Conservation (phyloP, 2,797 vertebrate species). For the Potorous gilbertii region DNA sequence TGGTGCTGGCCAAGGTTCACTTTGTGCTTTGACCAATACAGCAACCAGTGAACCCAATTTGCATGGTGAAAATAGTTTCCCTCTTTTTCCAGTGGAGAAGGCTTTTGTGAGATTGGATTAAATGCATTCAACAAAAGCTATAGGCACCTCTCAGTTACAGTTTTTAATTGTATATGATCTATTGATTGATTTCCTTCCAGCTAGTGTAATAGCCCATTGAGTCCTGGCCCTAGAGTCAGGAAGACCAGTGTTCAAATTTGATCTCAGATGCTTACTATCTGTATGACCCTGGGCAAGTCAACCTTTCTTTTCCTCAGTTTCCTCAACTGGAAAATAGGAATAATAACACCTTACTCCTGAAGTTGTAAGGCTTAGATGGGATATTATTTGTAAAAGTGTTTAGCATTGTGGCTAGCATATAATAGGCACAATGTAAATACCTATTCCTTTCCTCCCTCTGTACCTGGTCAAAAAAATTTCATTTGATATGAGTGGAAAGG, state of each 20-base stretch:
- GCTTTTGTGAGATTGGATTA: conserved; percentile 73
- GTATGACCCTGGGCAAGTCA: not conserved
- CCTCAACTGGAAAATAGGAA: not conserved
- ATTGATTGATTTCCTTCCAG: conserved; percentile 57
- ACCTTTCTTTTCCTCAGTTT: not conserved
- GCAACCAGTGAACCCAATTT: conserved; percentile 71
- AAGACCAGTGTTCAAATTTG: not conserved
- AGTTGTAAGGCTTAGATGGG: not conserved
- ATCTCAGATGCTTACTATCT: not conserved
- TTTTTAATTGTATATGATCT: conserved; percentile 53
- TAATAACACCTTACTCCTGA: not conserved
- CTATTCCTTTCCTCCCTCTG: not conserved
- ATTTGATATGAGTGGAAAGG: not conserved
- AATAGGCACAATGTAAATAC: not conserved
- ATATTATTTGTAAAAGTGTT: not conserved
- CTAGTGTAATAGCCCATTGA: not conserved
- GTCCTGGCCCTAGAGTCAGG: not conserved
- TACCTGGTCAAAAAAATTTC: not conserved
- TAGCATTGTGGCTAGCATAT: not conserved
- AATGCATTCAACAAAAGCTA: conserved; percentile 69
- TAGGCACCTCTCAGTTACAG: conserved; percentile 60
- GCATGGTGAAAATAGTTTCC: conserved; percentile 65
- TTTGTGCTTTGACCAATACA: conserved; percentile 71
- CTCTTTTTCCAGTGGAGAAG: conserved; percentile 69
- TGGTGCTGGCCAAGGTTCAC: conserved; percentile 70